phyloP scores from a whole-genome alignment of 2,888 invertebrate genomes.

The Corbicula japonica region DNA sequence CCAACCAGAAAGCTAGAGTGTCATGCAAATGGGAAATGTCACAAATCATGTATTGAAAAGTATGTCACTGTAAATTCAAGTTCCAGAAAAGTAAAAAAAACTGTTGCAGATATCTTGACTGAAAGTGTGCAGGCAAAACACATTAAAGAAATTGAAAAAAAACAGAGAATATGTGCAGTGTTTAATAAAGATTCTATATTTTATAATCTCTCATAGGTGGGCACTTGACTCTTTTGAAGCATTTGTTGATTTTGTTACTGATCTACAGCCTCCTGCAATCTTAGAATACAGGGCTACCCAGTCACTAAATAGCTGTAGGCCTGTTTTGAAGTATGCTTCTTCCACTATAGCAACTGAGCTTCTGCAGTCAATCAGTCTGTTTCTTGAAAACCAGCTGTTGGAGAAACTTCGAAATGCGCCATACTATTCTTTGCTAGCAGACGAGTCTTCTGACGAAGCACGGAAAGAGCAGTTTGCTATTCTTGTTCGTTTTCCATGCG shows the following conservation, averaged over 20 bases:
- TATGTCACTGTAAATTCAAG: conserved; percentile 3
- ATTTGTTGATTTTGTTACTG: conserved; percentile 3
- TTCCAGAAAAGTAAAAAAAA: neutral
- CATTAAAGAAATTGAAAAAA: conserved; percentile 9
- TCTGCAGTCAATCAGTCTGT: neutral
- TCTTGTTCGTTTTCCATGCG: conserved; percentile 15
- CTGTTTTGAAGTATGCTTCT: conserved; percentile 7
- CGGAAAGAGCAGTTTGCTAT: conserved; percentile 53
- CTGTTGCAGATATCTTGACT: conserved; percentile 12
- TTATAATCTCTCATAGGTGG: conserved; percentile 8
- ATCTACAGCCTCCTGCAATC: neutral
- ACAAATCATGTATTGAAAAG: neutral
- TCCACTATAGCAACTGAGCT: conserved; percentile 12
- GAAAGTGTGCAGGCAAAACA: neutral
- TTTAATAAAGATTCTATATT: neutral
- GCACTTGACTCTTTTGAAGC: conserved; percentile 6
- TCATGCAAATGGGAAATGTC: conserved; percentile 13
- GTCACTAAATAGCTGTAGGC: neutral
- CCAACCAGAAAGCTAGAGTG: conserved; percentile 16
- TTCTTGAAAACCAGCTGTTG: conserved; percentile 9
- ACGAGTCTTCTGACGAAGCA: conserved; percentile 47
- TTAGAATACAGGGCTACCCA: neutral
- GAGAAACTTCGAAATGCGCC: conserved; percentile 6
- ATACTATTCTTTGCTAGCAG: conserved; percentile 21
- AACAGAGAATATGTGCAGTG: conserved; percentile 10